These are phyloP conservation scores for Andrena trimmerana DNA, from an alignment of 2,888 invertebrate genomes.

Conservation along the genomic window DNA sequence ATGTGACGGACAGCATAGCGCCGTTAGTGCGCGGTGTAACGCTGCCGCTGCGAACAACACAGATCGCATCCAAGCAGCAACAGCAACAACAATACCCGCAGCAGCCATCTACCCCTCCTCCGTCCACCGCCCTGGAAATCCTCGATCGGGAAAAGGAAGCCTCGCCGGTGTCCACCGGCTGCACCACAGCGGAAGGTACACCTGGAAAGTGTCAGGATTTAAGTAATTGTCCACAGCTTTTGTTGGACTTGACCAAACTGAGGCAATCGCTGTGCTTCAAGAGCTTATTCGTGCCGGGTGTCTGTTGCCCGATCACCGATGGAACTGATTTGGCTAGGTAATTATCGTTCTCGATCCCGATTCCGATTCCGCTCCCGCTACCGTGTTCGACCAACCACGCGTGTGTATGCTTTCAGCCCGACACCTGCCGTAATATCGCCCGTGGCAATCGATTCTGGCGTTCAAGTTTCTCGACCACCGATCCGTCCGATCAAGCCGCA, in stretches of 20 bases:
- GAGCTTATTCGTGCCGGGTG: slow-evolving; percentile 95
- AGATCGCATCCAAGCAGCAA: slow-evolving; percentile 46
- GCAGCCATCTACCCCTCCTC: slow-evolving; percentile 65
- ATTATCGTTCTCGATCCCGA: not conserved
- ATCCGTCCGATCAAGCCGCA: slow-evolving; percentile 76
- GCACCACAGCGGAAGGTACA: slow-evolving; percentile 93
- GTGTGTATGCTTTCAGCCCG: slow-evolving; percentile 25
- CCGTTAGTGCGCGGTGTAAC: slow-evolving; percentile 88
- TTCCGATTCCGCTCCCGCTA: not conserved
- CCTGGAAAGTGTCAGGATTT: slow-evolving; percentile 94
- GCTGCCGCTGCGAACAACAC: slow-evolving; percentile 78
- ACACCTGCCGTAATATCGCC: slow-evolving; percentile 37
- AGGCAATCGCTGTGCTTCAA: slow-evolving; percentile 96
- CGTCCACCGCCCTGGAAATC: slow-evolving; percentile 84
- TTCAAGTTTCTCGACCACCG: slow-evolving; percentile 80
- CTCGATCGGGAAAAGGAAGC: slow-evolving; percentile 85
- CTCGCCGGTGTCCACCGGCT: slow-evolving; percentile 87
- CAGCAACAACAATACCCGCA: slow-evolving; percentile 5
- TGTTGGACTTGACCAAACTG: slow-evolving; percentile 92
- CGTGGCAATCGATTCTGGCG: slow-evolving; percentile 81
- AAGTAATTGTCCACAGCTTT: slow-evolving; percentile 94
- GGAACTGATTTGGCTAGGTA: slow-evolving; percentile 53
- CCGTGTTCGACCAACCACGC: not conserved
- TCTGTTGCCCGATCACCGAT: slow-evolving; percentile 91
- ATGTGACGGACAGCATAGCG: slow-evolving; percentile 93